phyloP scores from a whole-genome alignment of 2,888 invertebrate genomes.

The Eurytoma adleriae region DNA sequence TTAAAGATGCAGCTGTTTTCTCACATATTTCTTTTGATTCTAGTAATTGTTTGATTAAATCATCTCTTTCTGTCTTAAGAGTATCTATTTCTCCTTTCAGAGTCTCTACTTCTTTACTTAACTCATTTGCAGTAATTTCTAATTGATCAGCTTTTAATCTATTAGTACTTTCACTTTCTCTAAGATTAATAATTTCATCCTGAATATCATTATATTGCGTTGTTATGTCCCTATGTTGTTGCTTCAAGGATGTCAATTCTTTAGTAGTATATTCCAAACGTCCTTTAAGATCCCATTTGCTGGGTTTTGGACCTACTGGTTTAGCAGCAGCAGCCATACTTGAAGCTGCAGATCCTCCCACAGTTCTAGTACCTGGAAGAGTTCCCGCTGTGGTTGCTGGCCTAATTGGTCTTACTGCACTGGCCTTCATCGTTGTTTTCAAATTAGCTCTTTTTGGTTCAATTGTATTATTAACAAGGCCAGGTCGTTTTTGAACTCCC shows the following conservation, averaged over 20 bases:
- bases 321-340: conserved; percentile 56
- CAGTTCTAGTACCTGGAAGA: conserved; percentile 62
- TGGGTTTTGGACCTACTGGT: conserved; percentile 61
- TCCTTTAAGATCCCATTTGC: conserved; percentile 72
- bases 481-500: conserved; percentile 67
- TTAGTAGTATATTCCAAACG: conserved; percentile 72
- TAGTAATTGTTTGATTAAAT: conserved; percentile 63
- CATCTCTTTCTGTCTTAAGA: conserved; percentile 75
- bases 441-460: conserved; percentile 65
- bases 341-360: conserved; percentile 7
- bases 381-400: conserved; percentile 69
- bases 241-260: conserved; percentile 81
- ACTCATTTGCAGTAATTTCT: conserved; percentile 72
- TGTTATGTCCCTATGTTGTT: conserved; percentile 81
- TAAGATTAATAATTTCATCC: conserved; percentile 60
- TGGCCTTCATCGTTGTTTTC: conserved; percentile 56
- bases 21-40: conserved; percentile 77
- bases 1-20: conserved; percentile 60
- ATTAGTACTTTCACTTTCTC: conserved; percentile 59
- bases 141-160: conserved; percentile 63
- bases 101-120: conserved; percentile 80
- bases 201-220: conserved; percentile 60
- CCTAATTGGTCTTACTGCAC: conserved; percentile 62
- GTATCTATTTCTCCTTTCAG: conserved; percentile 78
- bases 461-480: conserved; percentile 52